Conservation (phyloP, 2,113 vertebrate species). For the Tragelaphus scriptus region DNA sequence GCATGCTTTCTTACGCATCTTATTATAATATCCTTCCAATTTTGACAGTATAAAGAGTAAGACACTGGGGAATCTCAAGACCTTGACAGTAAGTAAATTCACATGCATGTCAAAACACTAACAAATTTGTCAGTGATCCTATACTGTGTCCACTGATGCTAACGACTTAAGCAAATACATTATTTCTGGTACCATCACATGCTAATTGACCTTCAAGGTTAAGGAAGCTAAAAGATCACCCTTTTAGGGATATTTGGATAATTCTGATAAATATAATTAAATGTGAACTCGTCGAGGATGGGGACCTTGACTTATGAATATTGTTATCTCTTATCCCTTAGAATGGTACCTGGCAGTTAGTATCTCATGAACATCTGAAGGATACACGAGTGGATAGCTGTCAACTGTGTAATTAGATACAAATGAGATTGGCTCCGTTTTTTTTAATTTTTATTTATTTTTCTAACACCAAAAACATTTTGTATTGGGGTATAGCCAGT, state of each 20-base stretch:
- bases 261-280: constrained; percentile 2
- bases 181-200: neutral
- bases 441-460: neutral
- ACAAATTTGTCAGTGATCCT: neutral
- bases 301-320: neutral
- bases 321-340: neutral
- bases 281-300: neutral
- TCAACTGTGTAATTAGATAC: neutral
- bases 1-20: neutral
- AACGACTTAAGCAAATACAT: neutral
- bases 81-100: neutral
- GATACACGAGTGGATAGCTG: neutral
- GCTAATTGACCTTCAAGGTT: neutral
- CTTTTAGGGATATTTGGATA: neutral
- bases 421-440: neutral
- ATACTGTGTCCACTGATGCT: neutral
- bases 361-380: neutral
- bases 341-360: neutral
- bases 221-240: constrained; percentile 1
- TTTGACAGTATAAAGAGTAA: neutral
- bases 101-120: neutral
- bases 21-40: neutral
- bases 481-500: neutral
- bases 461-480: neutral
- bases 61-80: neutral